A percentile compares a stretch with the other conserved stretches of the same genome.
phyloP scores from a whole-genome alignment of 2,113 vertebrate genomes.

The Choloepus hoffmanni region DNA sequence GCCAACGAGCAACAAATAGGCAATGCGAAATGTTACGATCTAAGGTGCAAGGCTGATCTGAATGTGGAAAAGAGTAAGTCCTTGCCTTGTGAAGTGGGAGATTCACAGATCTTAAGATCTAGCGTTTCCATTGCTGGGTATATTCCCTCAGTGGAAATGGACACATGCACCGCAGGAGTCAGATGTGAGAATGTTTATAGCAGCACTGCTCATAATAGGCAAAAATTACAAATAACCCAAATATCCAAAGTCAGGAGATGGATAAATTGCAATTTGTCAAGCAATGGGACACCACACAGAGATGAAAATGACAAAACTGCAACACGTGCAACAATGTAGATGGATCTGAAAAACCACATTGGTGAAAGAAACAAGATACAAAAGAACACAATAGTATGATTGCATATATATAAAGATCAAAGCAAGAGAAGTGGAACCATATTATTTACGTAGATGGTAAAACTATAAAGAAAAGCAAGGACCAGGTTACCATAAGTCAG shows the following conservation, averaged over 20 bases:
- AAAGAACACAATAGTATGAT: not conserved
- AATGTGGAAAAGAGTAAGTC: no score
- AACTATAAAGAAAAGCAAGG: not conserved
- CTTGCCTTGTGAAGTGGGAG: no score
- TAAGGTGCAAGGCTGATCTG: no score
- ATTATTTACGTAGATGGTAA: not conserved
- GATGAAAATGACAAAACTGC: not conserved
- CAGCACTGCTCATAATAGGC: not conserved
- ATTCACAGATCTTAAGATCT: no score
- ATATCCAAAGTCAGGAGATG: not conserved
- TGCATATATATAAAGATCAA: not conserved
- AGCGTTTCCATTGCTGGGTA: no score
- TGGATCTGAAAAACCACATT: not conserved
- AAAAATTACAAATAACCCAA: not conserved
- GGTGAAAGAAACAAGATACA: not conserved
- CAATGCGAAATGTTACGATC: no score
- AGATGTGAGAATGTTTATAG: not conserved
- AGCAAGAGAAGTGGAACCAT: not conserved
- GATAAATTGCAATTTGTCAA: not conserved
- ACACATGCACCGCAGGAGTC: not conserved
- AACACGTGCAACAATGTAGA: not conserved
- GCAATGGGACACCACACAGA: fast-evolving
- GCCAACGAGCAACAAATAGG: no score
- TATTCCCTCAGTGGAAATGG: no score
- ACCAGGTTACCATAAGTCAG: not conserved